Conservation (phyloP, 1,140 invertebrate species). For the Wasmannia auropunctata region DNA sequence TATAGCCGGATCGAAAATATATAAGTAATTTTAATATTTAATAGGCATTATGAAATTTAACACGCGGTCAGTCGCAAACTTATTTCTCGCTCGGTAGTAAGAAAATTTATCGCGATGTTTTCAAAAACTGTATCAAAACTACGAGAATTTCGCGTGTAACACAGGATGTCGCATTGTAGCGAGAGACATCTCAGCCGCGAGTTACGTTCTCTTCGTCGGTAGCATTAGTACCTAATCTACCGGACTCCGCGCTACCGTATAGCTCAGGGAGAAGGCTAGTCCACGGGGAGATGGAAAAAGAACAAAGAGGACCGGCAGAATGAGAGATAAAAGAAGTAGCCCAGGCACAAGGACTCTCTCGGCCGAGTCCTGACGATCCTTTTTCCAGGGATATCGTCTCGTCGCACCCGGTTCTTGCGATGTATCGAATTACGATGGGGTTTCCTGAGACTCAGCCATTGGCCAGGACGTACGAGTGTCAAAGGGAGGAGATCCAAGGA, state of each 20-base stretch:
- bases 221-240: slow-evolving; percentile 70
- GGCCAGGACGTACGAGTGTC: slow-evolving; percentile 62
- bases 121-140: background rate
- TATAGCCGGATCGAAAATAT: background rate
- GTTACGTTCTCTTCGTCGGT: slow-evolving; percentile 66
- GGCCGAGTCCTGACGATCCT: background rate
- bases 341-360: background rate
- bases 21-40: background rate
- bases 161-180: slow-evolving; percentile 69
- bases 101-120: background rate
- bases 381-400: slow-evolving; percentile 61
- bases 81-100: background rate
- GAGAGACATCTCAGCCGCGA: slow-evolving; percentile 70
- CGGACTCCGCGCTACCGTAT: slow-evolving; percentile 71
- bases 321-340: slow-evolving; percentile 38
- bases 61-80: background rate
- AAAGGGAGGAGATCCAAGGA: slow-evolving; percentile 70
- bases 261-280: slow-evolving; percentile 14
- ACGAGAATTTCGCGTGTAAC: slow-evolving; percentile 68
- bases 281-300: slow-evolving; percentile 30
- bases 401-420: slow-evolving; percentile 39
- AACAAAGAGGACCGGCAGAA: slow-evolving; percentile 45
- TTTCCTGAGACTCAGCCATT: slow-evolving; percentile 67
- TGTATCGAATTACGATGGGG: slow-evolving; percentile 75
- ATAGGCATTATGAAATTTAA: background rate